A percentile compares a stretch with the other conserved stretches of the same genome.
Conservation (phyloP, 2,113 vertebrate species). For the Gnathonemus echidnorhynchus region DNA sequence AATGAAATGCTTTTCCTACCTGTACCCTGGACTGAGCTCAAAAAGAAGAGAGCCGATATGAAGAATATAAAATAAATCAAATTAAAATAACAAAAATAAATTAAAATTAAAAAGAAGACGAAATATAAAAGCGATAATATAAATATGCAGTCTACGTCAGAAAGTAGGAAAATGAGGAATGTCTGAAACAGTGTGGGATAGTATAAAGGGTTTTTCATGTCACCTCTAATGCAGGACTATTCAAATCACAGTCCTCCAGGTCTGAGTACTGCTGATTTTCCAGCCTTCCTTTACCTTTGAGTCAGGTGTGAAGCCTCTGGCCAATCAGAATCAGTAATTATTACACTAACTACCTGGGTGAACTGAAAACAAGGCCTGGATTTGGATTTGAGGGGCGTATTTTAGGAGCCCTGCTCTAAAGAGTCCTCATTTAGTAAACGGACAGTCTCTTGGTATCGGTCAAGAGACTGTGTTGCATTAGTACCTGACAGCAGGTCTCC, state of each 20-base stretch:
- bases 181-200: too few relatives aligned
- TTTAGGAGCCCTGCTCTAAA: not conserved
- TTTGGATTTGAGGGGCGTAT: not conserved
- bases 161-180: too few relatives aligned
- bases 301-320: not conserved
- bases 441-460: not conserved
- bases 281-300: not conserved
- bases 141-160: too few relatives aligned
- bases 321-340: not conserved
- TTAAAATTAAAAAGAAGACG: not conserved
- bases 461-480: too few relatives aligned
- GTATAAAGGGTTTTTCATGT: too few relatives aligned
- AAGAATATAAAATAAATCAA: not conserved
- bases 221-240: too few relatives aligned
- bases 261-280: too few relatives aligned
- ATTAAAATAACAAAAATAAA: not conserved
- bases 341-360: not conserved
- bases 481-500: not conserved
- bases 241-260: too few relatives aligned
- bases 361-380: too few relatives aligned
- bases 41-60: not conserved
- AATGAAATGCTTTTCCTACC: not conserved
- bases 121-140: too few relatives aligned
- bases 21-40: not conserved
- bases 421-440: not conserved